phyloP scores from a whole-genome alignment of 2,888 invertebrate species.

The Tetanocera ferruginea region DNA sequence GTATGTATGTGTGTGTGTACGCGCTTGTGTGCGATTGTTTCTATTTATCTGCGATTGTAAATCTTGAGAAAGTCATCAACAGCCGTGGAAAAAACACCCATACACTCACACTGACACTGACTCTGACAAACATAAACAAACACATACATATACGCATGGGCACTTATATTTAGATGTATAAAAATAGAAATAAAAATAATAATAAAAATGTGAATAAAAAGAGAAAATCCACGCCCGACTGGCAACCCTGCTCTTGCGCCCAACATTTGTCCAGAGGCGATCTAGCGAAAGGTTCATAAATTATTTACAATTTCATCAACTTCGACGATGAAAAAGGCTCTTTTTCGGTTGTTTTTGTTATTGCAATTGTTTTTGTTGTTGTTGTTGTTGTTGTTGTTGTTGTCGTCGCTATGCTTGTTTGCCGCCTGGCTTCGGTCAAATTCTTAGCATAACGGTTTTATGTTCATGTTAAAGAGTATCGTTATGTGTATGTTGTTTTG shows the following conservation, averaged over 20 bases:
- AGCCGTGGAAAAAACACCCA: background rate
- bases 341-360: background rate
- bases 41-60: constrained; percentile 21
- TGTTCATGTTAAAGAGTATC: background rate
- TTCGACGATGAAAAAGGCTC: background rate
- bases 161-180: background rate
- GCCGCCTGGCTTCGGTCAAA: no score
- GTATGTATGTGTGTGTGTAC: background rate
- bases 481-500: background rate
- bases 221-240: background rate
- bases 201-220: background rate
- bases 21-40: background rate
- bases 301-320: constrained; percentile 26
- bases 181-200: background rate
- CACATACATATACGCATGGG: background rate
- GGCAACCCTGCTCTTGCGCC: background rate
- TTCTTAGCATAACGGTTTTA: no score
- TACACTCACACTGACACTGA: background rate
- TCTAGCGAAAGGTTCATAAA: constrained; percentile 1
- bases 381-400: background rate
- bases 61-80: constrained; percentile 26
- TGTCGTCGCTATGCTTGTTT: background rate
- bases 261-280: background rate
- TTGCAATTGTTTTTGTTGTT: background rate
- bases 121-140: no score